These are phyloP conservation scores for Papilio polytes DNA, from an alignment of 1,140 invertebrate genomes.

Conservation along the genomic window DNA sequence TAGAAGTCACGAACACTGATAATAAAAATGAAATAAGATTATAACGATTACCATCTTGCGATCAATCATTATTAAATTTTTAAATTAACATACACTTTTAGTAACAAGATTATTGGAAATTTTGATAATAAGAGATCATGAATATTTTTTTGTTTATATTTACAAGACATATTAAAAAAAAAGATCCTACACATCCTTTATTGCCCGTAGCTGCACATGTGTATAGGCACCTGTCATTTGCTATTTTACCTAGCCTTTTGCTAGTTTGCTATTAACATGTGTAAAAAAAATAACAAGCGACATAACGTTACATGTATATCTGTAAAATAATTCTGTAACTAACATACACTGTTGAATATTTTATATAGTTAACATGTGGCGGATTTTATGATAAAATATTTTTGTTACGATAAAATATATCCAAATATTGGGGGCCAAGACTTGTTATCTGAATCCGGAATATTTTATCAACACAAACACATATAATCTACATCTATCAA, in stretches of 20 bases:
- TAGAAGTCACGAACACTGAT: neutral
- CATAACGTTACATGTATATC: neutral
- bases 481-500: no score
- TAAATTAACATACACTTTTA: neutral
- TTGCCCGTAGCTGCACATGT: no score
- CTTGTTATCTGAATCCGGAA: conserved; percentile 1
- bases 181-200: no score
- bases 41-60: neutral
- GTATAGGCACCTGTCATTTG: no score
- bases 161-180: neutral
- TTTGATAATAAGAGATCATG: neutral
- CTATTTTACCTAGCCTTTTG: no score
- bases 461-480: neutral
- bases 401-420: neutral
- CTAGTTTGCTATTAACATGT: neutral
- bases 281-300: neutral
- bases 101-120: conserved; percentile 4
- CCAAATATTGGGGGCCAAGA: neutral
- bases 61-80: conserved; percentile 1
- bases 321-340: neutral
- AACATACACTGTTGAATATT: neutral
- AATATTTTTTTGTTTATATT: neutral
- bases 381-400: neutral
- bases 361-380: neutral
- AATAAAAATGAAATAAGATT: neutral